Base-by-base conservation (phyloP, 1,140 invertebrate species). In the Zaprionus ghesquierei region DNA sequence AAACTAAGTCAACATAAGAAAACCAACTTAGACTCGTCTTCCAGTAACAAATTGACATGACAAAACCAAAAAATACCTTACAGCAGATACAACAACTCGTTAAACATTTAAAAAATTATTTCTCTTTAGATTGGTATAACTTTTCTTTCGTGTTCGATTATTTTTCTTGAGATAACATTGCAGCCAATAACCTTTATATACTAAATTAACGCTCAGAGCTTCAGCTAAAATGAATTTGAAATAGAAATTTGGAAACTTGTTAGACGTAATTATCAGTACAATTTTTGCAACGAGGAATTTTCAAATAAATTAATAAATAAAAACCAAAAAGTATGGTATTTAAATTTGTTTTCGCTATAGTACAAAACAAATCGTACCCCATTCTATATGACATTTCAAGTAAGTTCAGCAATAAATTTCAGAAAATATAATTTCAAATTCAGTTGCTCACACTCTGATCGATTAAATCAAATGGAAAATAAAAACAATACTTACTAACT, bases 201-300 rank as follows among this genome's bases (percentile, higher is more conserved):
- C 41, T 15, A n/a, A 38, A 54, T 51, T 22, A 25, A 20, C 35
- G 64, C 53, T 60, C 56, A 13, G 54, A 61, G 35, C 44, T 51
- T 61, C 31, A 41, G 49, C 58, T 70, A 33, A 56, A 46, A 55
- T 8, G 38, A 46, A 60, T 66, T 27, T 49, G 2, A 27, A 71
- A 64, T 60, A 65, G 31, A 56, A 51, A 68, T 69, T 69, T 70
- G 49, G 44, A 38, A 82, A 75, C 49, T 85, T 82, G 53, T 85
- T 84, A 73, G 51, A 79, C 70, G 63, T 79, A 76, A 82, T 63
- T 59, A 78, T 66, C 62, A 87, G 82, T 87, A 87, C 79, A 87
- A 87, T 70, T 81, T 87, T 87, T 63, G 82, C 84, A 87, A 87
- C 82, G 81, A 87, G 79, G 82, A 86, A 87, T 86, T 86, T 86